Base-by-base conservation (phyloP, 1,140 invertebrate genomes). In the Pogonomyrmex barbatus region DNA sequence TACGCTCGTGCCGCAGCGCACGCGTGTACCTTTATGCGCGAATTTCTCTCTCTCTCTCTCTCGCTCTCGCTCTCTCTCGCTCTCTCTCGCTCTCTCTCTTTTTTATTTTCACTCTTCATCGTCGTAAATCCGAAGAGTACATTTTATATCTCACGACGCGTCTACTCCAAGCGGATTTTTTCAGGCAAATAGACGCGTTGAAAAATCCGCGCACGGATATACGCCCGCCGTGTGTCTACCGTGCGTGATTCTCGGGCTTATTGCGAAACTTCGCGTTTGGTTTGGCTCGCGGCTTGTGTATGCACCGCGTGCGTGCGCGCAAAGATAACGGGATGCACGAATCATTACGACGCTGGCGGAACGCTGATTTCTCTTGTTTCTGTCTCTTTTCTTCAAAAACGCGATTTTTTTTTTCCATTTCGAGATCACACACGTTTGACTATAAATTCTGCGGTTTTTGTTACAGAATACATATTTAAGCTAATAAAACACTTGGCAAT, bases 51-150 rank as follows among this genome's bases (percentile, higher is more conserved):
- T 68, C 58, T 63, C 30, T 33, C 14, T 63, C 42, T 62, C 30
- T 47, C 39, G 30, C 36, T 75, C 36, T 76, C 71, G 75, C 6
- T 67, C 24, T 83, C 39, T 82, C 42, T 65, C 12, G 79, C 71
- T 52, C 12, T 71, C 56, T 77, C 42, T 54, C 39, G 52, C 14
- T 30, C 5, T 62, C 24, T 6, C 4, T 63, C 24, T 58, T 87
- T 86, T 63, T 30, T 82, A 58, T 79, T 65, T 33, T 86, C 42
- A 52, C 10, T 70, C 54, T 73, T 77, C 76, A 88, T 88, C 45
- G 58, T 85, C 58, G 82, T 85, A 65, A 85, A 85, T 85, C 82
- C 82, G 73, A 85, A 65, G 60, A 85, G 50, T 85, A 85, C 73
- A 65, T 65, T 85, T 78, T 65, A 65, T 78, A 78, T 67, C 70